Evolutionary conservation across 2,797 vertebrate species (phyloP), one percentile per base, ranked within the genome.

Genomic region (Tenualosa ilisha): DNA sequence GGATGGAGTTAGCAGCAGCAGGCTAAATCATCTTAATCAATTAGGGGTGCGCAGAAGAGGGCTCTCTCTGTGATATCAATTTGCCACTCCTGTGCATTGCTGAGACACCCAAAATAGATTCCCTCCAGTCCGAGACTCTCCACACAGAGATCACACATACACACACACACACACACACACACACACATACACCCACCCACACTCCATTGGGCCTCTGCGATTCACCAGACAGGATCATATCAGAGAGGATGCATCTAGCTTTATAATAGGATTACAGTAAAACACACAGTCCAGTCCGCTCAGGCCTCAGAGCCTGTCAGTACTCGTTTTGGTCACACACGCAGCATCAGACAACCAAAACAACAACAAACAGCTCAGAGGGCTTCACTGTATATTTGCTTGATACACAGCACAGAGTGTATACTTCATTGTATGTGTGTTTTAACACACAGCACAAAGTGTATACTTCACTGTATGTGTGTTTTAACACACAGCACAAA

Each of bases 11-110:
- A 22, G 54, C 87, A 91, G 87, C 84, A 83, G 86, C 87, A 84
- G 49, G 82, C 89, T 84, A 86, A 93, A 93, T 94, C 92, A 90
- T 92, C 91, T 93, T 93, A 92, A 91, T 90, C 86, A 91, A 91
- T 92, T 91, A 93, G 81, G 17, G 13, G 63, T 37, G 68, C 88
- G 65, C 12, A 86, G n/a, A 15, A 49, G 5, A 61, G 56, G 22
- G 79, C 53, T 13, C 0, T 46, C 81, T 11, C 7, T 61, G 59
- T 83, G 20, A 82, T 93, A 93, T 90, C 82, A 92, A 91, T 88
- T 87, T 92, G 91, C 88, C 85, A 84, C 92, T 92, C 91, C 87
- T 85, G 84, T 88, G 89, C 17, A 40, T 79, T 43, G 22, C 72
- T 75, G 68, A 79, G 15, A 79, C 91, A 92, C 89, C 91, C 63